These are phyloP conservation scores for Otis tarda DNA, from an alignment of 2,113 vertebrate species.

Conservation along the genomic window DNA sequence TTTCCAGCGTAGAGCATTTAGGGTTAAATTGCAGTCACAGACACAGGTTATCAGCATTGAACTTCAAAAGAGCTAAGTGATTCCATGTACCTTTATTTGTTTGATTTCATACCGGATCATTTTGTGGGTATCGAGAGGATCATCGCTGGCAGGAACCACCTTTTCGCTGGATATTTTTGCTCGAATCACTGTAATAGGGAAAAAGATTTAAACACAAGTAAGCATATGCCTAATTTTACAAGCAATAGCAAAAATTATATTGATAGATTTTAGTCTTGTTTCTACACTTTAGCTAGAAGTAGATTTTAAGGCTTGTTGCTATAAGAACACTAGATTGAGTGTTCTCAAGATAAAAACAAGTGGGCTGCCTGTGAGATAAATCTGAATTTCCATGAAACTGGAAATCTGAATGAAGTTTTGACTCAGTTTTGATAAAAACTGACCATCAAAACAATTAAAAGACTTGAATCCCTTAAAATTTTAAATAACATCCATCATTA, in stretches of 20 bases:
- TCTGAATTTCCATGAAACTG: neutral
- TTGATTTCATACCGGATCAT: conserved; percentile 94
- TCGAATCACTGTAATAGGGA: conserved; percentile 81
- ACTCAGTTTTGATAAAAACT: neutral
- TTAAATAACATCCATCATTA: neutral
- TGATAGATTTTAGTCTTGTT: neutral
- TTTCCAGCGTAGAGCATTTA: neutral
- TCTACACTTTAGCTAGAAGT: neutral
- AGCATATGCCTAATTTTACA: neutral
- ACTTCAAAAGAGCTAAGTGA: conserved; percentile 34
- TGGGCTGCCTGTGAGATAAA: neutral
- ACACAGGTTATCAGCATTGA: neutral
- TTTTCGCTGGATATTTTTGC: conserved; percentile 90
- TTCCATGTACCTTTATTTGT: conserved; percentile 91
- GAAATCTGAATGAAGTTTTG: neutral
- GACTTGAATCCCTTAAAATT: neutral
- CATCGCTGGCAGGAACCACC: conserved; percentile 83
- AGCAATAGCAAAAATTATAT: neutral
- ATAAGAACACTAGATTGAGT: neutral
- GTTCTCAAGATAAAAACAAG: neutral
- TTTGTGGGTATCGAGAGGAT: conserved; percentile 83
- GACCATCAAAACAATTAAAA: neutral
- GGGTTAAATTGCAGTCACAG: neutral
- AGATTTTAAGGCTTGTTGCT: neutral
- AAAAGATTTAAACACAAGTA: neutral